Conservation (phyloP, 2,113 vertebrate genomes). For the Percina caprodes region DNA sequence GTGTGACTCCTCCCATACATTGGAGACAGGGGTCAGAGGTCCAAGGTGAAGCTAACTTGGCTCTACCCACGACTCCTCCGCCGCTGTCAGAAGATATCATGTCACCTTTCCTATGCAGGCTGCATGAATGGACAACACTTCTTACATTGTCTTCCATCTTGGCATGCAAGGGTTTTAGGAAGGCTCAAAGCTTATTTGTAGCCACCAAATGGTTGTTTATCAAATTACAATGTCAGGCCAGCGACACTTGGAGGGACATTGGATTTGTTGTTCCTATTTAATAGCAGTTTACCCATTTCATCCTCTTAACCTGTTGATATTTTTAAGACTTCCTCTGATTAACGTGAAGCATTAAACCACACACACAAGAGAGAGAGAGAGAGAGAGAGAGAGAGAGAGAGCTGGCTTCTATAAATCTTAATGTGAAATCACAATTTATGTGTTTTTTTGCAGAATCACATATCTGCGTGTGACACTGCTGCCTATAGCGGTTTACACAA, state of each 20-base stretch:
- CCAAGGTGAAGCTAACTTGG: slow-evolving; percentile 67
- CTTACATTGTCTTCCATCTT: slow-evolving; percentile 38
- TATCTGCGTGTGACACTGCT: slow-evolving; percentile 2
- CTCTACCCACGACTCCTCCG: slow-evolving; percentile 62
- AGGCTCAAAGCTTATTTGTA: slow-evolving; percentile 26
- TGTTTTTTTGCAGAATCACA: slow-evolving; percentile 24
- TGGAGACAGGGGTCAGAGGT: slow-evolving; percentile 58
- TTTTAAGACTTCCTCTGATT: slow-evolving; percentile 51
- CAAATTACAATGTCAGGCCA: slow-evolving; percentile 25
- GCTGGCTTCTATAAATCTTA: slow-evolving; percentile 10
- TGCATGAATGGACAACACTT: slow-evolving; percentile 50
- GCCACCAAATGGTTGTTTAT: slow-evolving; percentile 30
- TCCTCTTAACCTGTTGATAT: slow-evolving; percentile 67
- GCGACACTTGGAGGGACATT: not conserved
- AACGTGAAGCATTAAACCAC: slow-evolving; percentile 35
- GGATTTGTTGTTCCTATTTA: slow-evolving; percentile 44
- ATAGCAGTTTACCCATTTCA: slow-evolving; percentile 41
- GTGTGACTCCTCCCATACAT: slow-evolving; percentile 50
- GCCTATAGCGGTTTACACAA: slow-evolving; percentile 26
- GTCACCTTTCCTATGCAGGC: slow-evolving; percentile 52
- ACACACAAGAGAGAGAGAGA: not conserved
- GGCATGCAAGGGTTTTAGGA: slow-evolving; percentile 33
- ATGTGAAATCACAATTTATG: slow-evolving; percentile 29
- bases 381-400: not conserved
- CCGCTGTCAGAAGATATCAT: slow-evolving; percentile 74